Percentiles rank a stretch among this genome's conserved stretches.
phyloP scores from a whole-genome alignment of 2,113 vertebrate species.

The Pleuronectes platessa region DNA sequence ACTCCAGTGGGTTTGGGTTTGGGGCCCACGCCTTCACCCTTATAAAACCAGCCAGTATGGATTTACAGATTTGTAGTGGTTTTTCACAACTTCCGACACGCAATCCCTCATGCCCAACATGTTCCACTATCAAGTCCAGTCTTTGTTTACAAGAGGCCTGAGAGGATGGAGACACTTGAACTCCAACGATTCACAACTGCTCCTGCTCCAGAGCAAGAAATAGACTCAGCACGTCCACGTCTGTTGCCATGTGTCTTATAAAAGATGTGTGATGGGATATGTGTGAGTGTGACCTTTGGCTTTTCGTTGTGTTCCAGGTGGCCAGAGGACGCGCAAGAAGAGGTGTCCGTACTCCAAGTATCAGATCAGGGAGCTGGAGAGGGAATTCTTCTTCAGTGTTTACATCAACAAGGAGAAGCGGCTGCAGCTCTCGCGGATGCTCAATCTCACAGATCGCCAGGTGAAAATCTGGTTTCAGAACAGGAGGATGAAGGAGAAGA shows the following conservation, averaged over 20 bases:
- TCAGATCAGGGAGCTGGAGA: slow-evolving; percentile 97
- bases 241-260: slow-evolving; percentile 8
- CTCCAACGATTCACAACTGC: slow-evolving; percentile 51
- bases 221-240: neutral
- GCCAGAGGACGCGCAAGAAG: slow-evolving; percentile 96
- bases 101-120: slow-evolving; percentile 17
- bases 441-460: slow-evolving; percentile 97
- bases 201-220: slow-evolving; percentile 12
- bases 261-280: slow-evolving; percentile 2
- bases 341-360: slow-evolving; percentile 97
- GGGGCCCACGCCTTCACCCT: slow-evolving; percentile 31
- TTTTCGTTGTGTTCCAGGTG: slow-evolving; percentile 85
- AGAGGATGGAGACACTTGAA: slow-evolving; percentile 66
- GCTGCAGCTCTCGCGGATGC: slow-evolving; percentile 96
- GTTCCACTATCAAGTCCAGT: slow-evolving; percentile 43
- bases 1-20: slow-evolving; percentile 22
- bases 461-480: slow-evolving; percentile 99
- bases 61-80: slow-evolving; percentile 24
- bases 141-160: slow-evolving; percentile 63
- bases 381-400: slow-evolving; percentile 99
- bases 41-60: slow-evolving; percentile 5
- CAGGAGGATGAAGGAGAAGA: slow-evolving; percentile 99
- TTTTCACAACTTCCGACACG: slow-evolving; percentile 55
- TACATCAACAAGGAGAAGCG: slow-evolving; percentile 99
- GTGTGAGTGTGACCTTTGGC: slow-evolving; percentile 3